Percentiles rank a stretch among this genome's conserved stretches.
These are phyloP conservation scores for Crocallis elinguaria DNA, from an alignment of 2,888 invertebrate genomes.

Conservation along the genomic window DNA sequence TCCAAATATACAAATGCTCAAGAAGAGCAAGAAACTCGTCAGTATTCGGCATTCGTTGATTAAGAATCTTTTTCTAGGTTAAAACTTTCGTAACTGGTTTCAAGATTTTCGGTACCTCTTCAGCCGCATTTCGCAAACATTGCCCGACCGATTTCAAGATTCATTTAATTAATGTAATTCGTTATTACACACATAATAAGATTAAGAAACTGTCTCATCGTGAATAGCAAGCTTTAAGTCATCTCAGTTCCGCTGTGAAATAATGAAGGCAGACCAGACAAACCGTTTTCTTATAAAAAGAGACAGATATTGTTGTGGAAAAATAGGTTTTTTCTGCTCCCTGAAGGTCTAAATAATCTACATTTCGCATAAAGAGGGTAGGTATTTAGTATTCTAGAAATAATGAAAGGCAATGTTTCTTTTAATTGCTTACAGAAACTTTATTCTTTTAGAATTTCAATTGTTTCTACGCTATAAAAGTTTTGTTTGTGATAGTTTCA, in stretches of 20 bases:
- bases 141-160: too few species aligned
- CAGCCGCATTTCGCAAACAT: too few species aligned
- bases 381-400: constrained; percentile 12
- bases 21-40: too few species aligned
- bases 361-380: constrained; percentile 10
- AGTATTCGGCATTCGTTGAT: too few species aligned
- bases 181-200: too few species aligned
- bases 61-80: too few species aligned
- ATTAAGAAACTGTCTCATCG: constrained; percentile 27
- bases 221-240: constrained; percentile 51
- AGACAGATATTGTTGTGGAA: constrained; percentile 60
- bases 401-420: constrained; percentile 3
- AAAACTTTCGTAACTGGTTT: too few species aligned
- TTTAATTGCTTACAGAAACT: constrained; percentile 3
- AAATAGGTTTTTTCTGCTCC: constrained; percentile 47
- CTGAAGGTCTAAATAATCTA: constrained; percentile 23
- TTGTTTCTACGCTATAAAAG: not conserved
- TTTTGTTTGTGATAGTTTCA: not conserved
- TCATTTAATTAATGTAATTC: too few species aligned
- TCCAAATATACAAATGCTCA: too few species aligned
- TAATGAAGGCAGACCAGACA: constrained; percentile 66
- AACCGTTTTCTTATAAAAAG: constrained; percentile 64
- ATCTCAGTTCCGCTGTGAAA: constrained; percentile 59
- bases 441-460: not conserved
- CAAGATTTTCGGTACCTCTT: too few species aligned